Conservation (phyloP, 2,888 invertebrate genomes). For the Netelia melanura region DNA sequence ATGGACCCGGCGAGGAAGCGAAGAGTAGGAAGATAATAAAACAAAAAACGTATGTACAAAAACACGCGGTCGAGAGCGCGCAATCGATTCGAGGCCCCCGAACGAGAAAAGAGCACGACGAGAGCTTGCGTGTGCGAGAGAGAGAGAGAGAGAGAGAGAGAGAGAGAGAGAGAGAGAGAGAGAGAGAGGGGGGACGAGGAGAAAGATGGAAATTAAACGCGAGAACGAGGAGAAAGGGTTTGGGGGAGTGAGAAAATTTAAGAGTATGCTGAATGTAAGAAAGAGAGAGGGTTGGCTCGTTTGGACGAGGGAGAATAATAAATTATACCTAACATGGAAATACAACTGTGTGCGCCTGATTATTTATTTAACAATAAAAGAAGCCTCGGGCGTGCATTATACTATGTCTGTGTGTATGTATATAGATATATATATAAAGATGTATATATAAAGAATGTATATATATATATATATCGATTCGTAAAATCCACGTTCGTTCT, state of each 20-base stretch:
- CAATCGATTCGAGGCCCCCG: conserved; percentile 53
- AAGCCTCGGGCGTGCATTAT: conserved; percentile 54
- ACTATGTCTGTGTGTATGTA: not conserved
- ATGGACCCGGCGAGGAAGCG: not conserved
- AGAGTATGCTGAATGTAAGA: conserved; percentile 64
- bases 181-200: conserved; percentile 41
- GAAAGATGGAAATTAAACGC: conserved; percentile 54
- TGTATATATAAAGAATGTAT: not conserved
- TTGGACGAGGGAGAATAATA: conserved; percentile 79
- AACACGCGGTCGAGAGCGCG: conserved; percentile 33
- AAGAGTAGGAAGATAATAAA: conserved; percentile 1
- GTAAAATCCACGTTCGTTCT: too few relatives aligned
- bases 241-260: conserved; percentile 70
- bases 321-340: conserved; percentile 82
- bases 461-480: too few relatives aligned
- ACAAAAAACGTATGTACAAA: conserved; percentile 36
- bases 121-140: conserved; percentile 32
- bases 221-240: conserved; percentile 63
- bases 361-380: conserved; percentile 84
- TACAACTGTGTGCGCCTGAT: conserved; percentile 77
- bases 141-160: conserved; percentile 21
- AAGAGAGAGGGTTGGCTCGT: conserved; percentile 61
- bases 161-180: conserved; percentile 9
- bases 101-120: conserved; percentile 58
- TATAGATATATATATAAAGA: not conserved